Percentiles rank a stretch among this genome's conserved stretches.
Conservation (phyloP, 2,797 vertebrate genomes). For the Hypotaenidia okinawae region DNA sequence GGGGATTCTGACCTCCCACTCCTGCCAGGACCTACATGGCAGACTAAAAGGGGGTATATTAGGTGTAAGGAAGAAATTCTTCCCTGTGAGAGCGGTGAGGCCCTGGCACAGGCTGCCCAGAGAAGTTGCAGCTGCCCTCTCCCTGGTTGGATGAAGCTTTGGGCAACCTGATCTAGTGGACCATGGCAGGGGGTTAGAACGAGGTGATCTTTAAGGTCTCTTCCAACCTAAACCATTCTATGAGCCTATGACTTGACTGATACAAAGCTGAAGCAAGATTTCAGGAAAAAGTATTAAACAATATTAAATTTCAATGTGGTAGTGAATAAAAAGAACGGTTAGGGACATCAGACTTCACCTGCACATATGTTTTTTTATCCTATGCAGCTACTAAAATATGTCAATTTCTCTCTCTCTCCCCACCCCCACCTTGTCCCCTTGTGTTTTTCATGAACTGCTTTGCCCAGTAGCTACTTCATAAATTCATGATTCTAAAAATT, state of each 20-base stretch:
- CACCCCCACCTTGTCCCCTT: neutral
- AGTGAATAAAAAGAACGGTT: neutral
- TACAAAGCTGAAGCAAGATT: neutral
- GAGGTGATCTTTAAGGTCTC: no score
- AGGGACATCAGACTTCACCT: neutral
- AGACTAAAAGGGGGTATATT: no score
- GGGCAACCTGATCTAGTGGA: no score
- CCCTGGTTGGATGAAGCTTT: no score
- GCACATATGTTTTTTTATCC: neutral
- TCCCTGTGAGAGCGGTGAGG: no score
- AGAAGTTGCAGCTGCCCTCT: no score
- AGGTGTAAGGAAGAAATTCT: no score
- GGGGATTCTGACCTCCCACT: neutral
- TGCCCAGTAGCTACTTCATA: constrained; percentile 22
- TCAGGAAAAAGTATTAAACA: neutral
- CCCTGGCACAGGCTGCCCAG: no score
- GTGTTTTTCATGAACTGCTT: neutral
- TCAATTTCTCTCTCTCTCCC: neutral
- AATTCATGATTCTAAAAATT: constrained; percentile 10
- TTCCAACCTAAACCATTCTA: neutral
- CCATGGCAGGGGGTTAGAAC: no score
- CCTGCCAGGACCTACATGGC: neutral
- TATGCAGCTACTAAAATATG: neutral
- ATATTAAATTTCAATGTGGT: neutral
- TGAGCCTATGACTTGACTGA: neutral